Evolutionary conservation across 2,888 invertebrate species (phyloP), one percentile per base, ranked within the genome.

Genomic region (Andrena praecox): DNA sequence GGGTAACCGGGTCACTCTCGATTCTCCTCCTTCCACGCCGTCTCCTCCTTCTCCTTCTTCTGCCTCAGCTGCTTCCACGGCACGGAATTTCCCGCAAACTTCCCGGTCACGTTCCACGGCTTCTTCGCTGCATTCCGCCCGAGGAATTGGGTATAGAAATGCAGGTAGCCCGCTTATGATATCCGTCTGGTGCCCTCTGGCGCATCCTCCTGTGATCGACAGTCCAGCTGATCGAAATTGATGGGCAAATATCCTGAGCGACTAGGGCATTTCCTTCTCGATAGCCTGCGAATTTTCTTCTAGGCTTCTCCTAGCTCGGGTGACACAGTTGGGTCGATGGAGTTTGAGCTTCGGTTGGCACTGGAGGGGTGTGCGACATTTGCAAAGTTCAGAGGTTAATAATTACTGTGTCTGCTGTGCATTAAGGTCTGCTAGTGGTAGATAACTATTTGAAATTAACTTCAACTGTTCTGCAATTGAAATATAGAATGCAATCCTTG

Each of bases 1-100:
- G 86, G 85, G 75, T 89, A 89, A 87, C 85, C 84, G 70, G 88
- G 86, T 86, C 88, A 84, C 75, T 82, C 79, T 76, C 84, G 75
- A 75, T 75, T 69, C 66, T 76, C 72, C 48, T 54, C 54, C 74
- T 31, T 63, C 63, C 69, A 66, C 35, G 27, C 27, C 63, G 27
- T 60, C 78, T 52, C 59, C 54, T 70, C 50, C 56, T 35, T 64
- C 79, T 31, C 12, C 33, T 54, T 59, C 74, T n/a, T 52, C 70
- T 50, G 68, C 48, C 35, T 52, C 35, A 54, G 31, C 52, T 63
- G 75, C 75, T 54, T 76, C 76, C 63, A 63, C 31, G 54, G 54
- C 50, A 31, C 54, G 76, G 69, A 76, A 76, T 76, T 76, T 70
- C 76, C 76, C 69, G 63, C 76, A 70, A 70, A 69, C 63, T 76